phyloP scores from a whole-genome alignment of 2,113 vertebrate genomes.

The Oryzias celebensis region DNA sequence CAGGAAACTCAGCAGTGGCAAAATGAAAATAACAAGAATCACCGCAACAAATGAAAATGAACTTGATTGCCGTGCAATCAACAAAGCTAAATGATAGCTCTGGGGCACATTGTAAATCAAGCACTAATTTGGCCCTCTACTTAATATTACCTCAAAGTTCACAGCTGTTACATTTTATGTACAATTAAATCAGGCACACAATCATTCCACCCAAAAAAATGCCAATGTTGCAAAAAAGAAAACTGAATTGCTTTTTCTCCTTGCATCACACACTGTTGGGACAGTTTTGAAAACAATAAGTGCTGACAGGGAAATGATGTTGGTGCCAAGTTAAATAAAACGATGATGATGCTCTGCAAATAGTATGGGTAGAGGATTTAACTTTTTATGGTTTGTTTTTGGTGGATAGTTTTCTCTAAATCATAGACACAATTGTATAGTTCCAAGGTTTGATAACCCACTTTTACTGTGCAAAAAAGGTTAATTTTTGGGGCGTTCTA shows the following conservation, averaged over 20 bases:
- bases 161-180: not conserved
- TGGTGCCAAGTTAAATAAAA: not conserved
- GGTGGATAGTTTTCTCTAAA: slow-evolving; percentile 19
- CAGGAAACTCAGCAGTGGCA: slow-evolving; percentile 6
- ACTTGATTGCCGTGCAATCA: slow-evolving; percentile 29
- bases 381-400: not conserved
- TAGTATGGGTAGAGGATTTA: not conserved
- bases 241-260: not conserved
- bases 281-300: slow-evolving; percentile 2
- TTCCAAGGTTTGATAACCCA: too few relatives aligned
- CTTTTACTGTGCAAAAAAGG: too few relatives aligned
- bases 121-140: slow-evolving; percentile 27
- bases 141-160: slow-evolving; percentile 20
- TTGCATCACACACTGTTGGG: not conserved
- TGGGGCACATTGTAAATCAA: slow-evolving; percentile 41
- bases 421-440: not conserved
- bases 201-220: not conserved
- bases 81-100: slow-evolving; percentile 37
- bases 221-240: not conserved
- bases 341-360: slow-evolving; percentile 7
- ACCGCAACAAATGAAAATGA: slow-evolving; percentile 18
- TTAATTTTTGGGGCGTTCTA: too few relatives aligned
- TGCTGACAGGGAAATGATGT: slow-evolving; percentile 3
- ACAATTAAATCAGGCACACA: not conserved
- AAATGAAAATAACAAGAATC: slow-evolving; percentile 16